Evolutionary conservation across 1,140 invertebrate species (phyloP), one percentile per base, ranked within the genome.

Genomic region (Venturia canescens): DNA sequence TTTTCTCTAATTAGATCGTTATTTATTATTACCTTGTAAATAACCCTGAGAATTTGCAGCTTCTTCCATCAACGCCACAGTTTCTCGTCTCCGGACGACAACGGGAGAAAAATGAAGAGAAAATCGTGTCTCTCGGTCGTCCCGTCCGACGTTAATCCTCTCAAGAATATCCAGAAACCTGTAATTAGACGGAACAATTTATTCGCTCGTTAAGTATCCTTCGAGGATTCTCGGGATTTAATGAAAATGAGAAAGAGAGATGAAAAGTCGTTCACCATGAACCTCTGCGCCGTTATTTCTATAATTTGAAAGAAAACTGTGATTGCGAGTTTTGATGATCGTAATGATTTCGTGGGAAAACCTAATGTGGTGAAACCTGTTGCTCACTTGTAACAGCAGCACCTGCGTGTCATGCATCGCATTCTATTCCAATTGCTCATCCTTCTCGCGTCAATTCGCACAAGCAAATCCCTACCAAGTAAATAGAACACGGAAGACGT

Each of bases 401-500:
- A n/a, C n/a, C n/a, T n/a, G n/a, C 38, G 53, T 77, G 75, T 77
- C 57, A 77, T 77, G 16, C 75, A 77, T 44, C 75, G 21, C 79
- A 69, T 75, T 79, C 72, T 80, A 79, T 74, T 84, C 48, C 77
- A 81, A 71, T 84, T 81, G 72, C 63, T 84, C 78, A 79, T 82
- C 77, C 53, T 80, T 48, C 57, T 72, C 26, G 15, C 15, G 75
- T 44, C 26, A 31, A 63, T n/a, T 13, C 21, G 21, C 3, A 26
- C 50, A 60, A 7, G 18, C 18, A 26, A 57, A 75, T 50, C 81
- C 78, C 69, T 83, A 31, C 29, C 1, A 81, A 84, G 63, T 83
- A 85, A 86, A 86, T 86, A 86, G 84, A 86, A 84, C 86, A 77
- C 82, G 83, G 83, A 87, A 86, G 83, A 74, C 80, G 81, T 83